Conservation (phyloP, 2,797 vertebrate genomes). For the Jordanella pulchra region DNA sequence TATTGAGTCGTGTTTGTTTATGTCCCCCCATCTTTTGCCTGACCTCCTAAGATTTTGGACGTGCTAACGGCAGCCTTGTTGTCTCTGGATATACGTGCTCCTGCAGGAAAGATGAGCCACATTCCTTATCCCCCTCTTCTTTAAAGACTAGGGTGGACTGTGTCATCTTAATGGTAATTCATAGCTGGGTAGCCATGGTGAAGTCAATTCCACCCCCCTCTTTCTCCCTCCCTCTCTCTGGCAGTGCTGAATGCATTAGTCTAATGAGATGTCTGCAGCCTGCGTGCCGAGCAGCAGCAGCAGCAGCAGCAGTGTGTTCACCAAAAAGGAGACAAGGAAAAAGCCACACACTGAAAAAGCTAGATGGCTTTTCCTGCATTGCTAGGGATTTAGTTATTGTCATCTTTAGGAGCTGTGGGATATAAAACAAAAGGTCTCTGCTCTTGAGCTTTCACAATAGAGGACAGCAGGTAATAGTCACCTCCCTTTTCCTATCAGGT, state of each 20-base stretch:
- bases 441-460: constrained; percentile 61
- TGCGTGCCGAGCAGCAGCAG: constrained; percentile 69
- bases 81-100: constrained; percentile 9
- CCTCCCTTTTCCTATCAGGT: constrained; percentile 33
- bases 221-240: constrained; percentile 73
- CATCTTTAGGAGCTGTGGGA: constrained; percentile 47
- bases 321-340: constrained; percentile 70
- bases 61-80: constrained; percentile 4
- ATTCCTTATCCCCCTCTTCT: constrained; percentile 20
- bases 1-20: constrained; percentile 87
- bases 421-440: constrained; percentile 60
- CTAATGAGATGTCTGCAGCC: constrained; percentile 97
- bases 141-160: constrained; percentile 82
- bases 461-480: constrained; percentile 65
- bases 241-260: constrained; percentile 95
- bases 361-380: constrained; percentile 81
- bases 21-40: constrained; percentile 76
- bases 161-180: constrained; percentile 94
- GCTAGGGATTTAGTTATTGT: constrained; percentile 68
- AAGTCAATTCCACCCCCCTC: constrained; percentile 82
- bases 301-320: constrained; percentile 45
- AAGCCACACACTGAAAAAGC: constrained; percentile 64
- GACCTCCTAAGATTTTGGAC: constrained; percentile 20
- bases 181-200: constrained; percentile 94
- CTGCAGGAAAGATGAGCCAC: constrained; percentile 12